phyloP scores from a whole-genome alignment of 2,888 invertebrate species.

The Perdita meconis region DNA sequence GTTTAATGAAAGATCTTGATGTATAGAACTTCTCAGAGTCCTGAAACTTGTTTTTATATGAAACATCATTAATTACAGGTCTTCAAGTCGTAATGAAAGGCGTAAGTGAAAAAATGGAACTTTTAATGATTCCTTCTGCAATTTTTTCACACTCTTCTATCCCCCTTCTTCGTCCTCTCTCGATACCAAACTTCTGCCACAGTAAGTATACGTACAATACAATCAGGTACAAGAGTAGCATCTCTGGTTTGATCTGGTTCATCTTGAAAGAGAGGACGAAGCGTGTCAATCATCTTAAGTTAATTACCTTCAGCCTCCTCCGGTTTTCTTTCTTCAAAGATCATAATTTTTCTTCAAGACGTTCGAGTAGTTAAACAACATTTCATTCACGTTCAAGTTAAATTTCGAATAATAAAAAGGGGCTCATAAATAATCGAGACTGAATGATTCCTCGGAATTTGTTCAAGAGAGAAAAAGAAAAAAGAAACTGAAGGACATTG shows the following conservation, averaged over 20 bases:
- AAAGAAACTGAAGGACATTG: conserved; percentile 10
- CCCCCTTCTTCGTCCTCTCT: conserved; percentile 56
- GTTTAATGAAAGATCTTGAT: no score
- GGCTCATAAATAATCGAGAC: conserved; percentile 3
- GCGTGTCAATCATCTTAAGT: conserved; percentile 35
- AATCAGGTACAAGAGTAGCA: conserved; percentile 81
- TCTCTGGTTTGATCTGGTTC: conserved; percentile 66
- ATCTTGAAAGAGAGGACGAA: conserved; percentile 61
- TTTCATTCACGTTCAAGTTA: background rate
- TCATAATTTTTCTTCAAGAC: conserved; percentile 22
- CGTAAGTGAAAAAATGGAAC: conserved; percentile 6
- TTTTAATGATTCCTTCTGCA: conserved; percentile 2
- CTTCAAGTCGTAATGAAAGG: conserved; percentile 42
- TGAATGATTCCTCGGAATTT: conserved; percentile 1
- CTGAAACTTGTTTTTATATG: background rate
- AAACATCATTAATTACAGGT: conserved; percentile 20
- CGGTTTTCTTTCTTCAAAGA: conserved; percentile 9
- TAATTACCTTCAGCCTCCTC: conserved; percentile 36
- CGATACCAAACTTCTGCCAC: conserved; percentile 63
- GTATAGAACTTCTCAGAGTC: no score
- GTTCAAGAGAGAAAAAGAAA: no score
- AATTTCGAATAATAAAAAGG: background rate
- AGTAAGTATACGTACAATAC: conserved; percentile 72
- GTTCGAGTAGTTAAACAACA: conserved; percentile 3
- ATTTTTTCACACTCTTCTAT: conserved; percentile 36